Base-by-base conservation (phyloP, 2,888 invertebrate genomes). In the Pecten maximus region DNA sequence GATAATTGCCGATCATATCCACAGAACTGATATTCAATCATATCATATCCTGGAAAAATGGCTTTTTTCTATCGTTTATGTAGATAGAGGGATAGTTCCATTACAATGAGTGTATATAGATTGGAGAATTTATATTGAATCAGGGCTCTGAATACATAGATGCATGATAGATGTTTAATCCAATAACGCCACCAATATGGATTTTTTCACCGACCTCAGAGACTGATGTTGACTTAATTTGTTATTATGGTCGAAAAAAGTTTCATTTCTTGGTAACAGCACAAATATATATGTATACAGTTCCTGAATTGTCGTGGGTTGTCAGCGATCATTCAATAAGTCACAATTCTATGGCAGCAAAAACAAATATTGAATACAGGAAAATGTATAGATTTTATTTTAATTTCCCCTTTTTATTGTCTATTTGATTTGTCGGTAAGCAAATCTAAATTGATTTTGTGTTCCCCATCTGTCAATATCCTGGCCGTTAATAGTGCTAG, bases 11-110 rank as follows among this genome's bases (percentile, higher is more conserved):
- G 74, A 74, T 74, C 74, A 74, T 74, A 74, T 74, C 74, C 74
- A 74, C 28, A 6, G 74, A 4, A 74, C 74, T 74, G 74, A 74
- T 74, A 74, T 74, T 74, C 74, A 74, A 74, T 74, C 74, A 74
- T 74, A 74, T 74, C 74, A 74, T 74, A 74, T 74, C 74, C 74
- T 74, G 74, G 74, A 74, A 74, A 74, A 74, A 74, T 74, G 74
- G 74, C 35, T 74, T 74, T 74, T 74, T 74, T 74, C 74, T 74
- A 35, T 74, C 74, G 74, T 74, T 74, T 74, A 74, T 74, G 74
- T 74, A 74, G 74, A 74, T 74, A 74, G 74, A 74, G 35, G 74
- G 74, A 74, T 74, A 28, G 74, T 74, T 74, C 74, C 74, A 74
- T 74, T 74, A 74, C 74, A 74, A 74, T 74, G 74, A 74, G 74